Conservation (phyloP, 1,140 invertebrate species). For the Lepidostoma basale region DNA sequence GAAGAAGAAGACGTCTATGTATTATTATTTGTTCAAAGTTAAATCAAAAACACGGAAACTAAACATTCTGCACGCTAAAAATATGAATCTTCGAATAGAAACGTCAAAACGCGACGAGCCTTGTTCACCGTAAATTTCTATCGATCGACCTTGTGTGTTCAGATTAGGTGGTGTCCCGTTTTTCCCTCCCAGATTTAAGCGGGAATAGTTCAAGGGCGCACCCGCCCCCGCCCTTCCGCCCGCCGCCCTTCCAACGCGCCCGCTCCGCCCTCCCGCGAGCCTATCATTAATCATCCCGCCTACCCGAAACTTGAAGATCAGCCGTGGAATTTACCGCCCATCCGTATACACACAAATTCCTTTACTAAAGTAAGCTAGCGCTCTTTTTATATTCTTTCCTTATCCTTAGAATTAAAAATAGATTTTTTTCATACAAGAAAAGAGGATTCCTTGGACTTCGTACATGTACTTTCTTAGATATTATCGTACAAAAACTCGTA, state of each 20-base stretch:
- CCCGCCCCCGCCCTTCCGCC: neutral
- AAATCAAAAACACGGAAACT: too few relatives aligned
- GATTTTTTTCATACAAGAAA: too few relatives aligned
- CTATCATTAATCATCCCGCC: neutral
- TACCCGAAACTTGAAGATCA: neutral
- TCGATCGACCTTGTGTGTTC: constrained; percentile 10
- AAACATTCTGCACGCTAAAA: too few relatives aligned
- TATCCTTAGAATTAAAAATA: too few relatives aligned
- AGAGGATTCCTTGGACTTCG: too few relatives aligned
- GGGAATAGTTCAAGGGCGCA: constrained; percentile 25
- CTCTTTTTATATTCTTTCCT: too few relatives aligned
- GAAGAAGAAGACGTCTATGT: too few relatives aligned
- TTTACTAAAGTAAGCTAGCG: too few relatives aligned
- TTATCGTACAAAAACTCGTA: too few relatives aligned
- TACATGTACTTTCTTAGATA: too few relatives aligned
- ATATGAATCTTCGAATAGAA: constrained; percentile 4
- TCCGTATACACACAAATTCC: neutral
- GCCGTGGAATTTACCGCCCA: neutral
- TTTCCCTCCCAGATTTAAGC: constrained; percentile 4
- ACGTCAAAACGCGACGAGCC: neutral
- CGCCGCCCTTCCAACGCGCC: neutral
- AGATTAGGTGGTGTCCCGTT: neutral
- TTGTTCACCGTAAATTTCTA: neutral
- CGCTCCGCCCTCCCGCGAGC: neutral
- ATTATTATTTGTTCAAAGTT: too few relatives aligned